These are phyloP conservation scores for Eubasilissa splendida DNA, from an alignment of 2,888 invertebrate species.

Conservation along the genomic window DNA sequence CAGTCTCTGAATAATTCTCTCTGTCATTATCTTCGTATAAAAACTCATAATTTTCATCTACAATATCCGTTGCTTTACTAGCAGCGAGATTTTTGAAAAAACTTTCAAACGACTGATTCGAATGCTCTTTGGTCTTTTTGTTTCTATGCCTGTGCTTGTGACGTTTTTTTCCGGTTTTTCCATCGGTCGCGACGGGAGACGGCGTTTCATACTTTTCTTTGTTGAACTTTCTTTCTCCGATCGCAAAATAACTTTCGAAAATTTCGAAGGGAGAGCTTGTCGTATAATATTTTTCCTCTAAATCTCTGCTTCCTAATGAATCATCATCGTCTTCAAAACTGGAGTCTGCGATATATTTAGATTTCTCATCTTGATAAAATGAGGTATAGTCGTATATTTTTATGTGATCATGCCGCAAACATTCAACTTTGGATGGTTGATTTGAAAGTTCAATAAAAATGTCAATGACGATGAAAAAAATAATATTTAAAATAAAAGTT, in stretches of 20 bases:
- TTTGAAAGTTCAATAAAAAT: slow-evolving; percentile 19
- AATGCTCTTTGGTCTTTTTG: slow-evolving; percentile 43
- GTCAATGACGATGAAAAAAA: slow-evolving; percentile 26
- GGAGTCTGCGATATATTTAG: slow-evolving; percentile 41
- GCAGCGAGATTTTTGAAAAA: slow-evolving; percentile 49
- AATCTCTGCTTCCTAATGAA: slow-evolving; percentile 8
- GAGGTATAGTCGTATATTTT: slow-evolving; percentile 44
- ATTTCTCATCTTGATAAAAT: slow-evolving; percentile 49
- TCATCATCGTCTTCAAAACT: slow-evolving; percentile 33
- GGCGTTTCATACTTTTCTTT: slow-evolving; percentile 39
- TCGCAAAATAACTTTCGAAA: slow-evolving; percentile 49
- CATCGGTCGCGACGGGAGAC: slow-evolving; percentile 33
- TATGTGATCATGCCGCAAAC: slow-evolving; percentile 22
- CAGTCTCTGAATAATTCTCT: slow-evolving; percentile 35
- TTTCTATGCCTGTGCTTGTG: slow-evolving; percentile 56
- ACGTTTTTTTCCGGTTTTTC: slow-evolving; percentile 52
- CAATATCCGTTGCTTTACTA: slow-evolving; percentile 30
- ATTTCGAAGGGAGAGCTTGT: slow-evolving; percentile 39
- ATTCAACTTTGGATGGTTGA: slow-evolving; percentile 23
- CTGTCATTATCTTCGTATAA: slow-evolving; percentile 48
- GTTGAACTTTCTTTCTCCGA: slow-evolving; percentile 32
- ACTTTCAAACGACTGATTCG: slow-evolving; percentile 52
- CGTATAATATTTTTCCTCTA: slow-evolving; percentile 33
- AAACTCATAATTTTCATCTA: slow-evolving; percentile 50
- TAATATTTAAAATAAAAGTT: slow-evolving; percentile 8